Base-by-base conservation (phyloP, 37 sponge, comb jelly and placozoan species). In the Tethya wilhelma region DNA sequence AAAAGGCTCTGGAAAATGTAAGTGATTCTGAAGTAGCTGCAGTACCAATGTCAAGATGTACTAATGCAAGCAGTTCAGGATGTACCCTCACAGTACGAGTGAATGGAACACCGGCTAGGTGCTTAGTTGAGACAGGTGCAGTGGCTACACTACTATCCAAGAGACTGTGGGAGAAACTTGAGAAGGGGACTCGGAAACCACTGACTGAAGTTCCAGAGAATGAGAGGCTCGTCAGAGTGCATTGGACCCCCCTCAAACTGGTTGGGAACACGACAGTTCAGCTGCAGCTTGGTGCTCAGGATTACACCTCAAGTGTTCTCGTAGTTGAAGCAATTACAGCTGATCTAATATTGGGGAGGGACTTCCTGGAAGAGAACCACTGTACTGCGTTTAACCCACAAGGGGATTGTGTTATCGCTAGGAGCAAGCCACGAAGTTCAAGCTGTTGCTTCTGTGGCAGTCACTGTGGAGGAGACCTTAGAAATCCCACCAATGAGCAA, bases 41-140 rank as follows among this genome's bases (percentile, higher is more conserved):
- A n/a, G n/a, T n/a, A n/a, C n/a, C n/a, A n/a, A n/a, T n/a, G n/a
- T n/a, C n/a, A n/a, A n/a, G n/a, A n/a, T n/a, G n/a, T n/a, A 14
- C 59, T 38, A 57, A 17, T 25, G 8, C 32, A 19, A 36, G 26
- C 43, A 26, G 6, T 49, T 9, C 17, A 58, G 44, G 19, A 11
- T 81, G 37, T 69, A 12, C 11, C 29, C 22, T 81, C 25, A 23
- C 19, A 19, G 58, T 22, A 19, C 38, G 20, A n/a, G 63, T 81
- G 8, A 71, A 81, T 49, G 73, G 30, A 22, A 23, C n/a, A 34
- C 57, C 37, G 1, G 82, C 37, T 9, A 36, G 44, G 22, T 71
- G 76, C 71, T 44, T 71, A 38, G 71, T 81, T 44, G 82, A 81
- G 40, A 81, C 82, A 44, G 82, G 73, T 9, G 73, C 82, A 29